Conservation (phyloP, 2,888 invertebrate genomes). For the Oscheius sp. region DNA sequence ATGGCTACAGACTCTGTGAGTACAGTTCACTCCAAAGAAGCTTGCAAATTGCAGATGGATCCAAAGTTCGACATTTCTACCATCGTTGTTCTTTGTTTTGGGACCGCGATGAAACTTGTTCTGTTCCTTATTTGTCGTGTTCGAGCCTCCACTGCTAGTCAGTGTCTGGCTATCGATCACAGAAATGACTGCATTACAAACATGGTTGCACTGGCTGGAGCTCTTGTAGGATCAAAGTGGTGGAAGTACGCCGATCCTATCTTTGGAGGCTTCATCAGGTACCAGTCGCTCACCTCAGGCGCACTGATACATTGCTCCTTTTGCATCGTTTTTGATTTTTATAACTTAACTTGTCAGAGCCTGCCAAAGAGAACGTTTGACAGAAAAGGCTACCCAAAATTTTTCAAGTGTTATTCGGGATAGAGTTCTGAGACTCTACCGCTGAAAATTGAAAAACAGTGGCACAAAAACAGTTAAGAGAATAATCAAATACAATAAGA, state of each 20-base stretch:
- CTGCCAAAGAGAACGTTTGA: too few species aligned
- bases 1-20: constrained; percentile 59
- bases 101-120: constrained; percentile 57
- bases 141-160: constrained; percentile 48
- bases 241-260: constrained; percentile 76
- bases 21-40: not conserved
- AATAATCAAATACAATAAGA: too few species aligned
- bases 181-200: constrained; percentile 76
- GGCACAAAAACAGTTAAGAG: too few species aligned
- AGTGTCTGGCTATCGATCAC: constrained; percentile 75
- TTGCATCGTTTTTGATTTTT: too few species aligned
- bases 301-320: too few species aligned
- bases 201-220: constrained; percentile 75
- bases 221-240: constrained; percentile 74
- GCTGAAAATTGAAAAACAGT: too few species aligned
- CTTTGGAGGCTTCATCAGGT: constrained; percentile 75
- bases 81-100: constrained; percentile 51
- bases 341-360: too few species aligned
- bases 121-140: constrained; percentile 57
- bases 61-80: constrained; percentile 56
- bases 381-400: too few species aligned
- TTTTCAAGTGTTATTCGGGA: too few species aligned
- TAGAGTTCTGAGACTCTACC: too few species aligned
- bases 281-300: not conserved
- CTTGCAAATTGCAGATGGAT: constrained; percentile 35